These are phyloP conservation scores for Ochotona curzoniae DNA, from an alignment of 2,113 vertebrate genomes.

Conservation along the genomic window DNA sequence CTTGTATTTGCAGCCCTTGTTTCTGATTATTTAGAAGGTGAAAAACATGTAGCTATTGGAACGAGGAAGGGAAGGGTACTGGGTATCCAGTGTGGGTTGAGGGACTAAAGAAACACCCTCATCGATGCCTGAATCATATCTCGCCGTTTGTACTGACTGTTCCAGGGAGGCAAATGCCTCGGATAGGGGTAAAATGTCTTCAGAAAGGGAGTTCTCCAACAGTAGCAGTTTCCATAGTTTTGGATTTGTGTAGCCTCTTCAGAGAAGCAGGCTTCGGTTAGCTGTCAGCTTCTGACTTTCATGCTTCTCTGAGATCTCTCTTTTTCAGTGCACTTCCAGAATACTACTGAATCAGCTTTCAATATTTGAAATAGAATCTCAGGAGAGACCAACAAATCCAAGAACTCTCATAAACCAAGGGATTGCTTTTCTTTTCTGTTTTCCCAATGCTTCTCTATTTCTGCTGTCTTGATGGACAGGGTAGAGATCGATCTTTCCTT, in stretches of 20 bases:
- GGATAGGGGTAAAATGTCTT: background rate
- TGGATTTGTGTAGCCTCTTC: background rate
- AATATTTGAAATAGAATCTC: conserved; percentile 34
- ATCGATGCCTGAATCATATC: background rate
- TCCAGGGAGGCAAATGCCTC: background rate
- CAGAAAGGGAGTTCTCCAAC: background rate
- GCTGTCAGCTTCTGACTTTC: background rate
- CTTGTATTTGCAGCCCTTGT: conserved; percentile 9
- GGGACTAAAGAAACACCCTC: background rate
- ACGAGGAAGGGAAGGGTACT: background rate
- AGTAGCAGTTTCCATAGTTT: background rate
- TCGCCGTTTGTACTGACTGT: background rate
- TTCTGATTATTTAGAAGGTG: conserved; percentile 47
- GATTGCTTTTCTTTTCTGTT: background rate
- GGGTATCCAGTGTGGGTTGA: background rate
- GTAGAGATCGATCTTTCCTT: background rate
- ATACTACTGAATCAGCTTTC: background rate
- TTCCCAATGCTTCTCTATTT: background rate
- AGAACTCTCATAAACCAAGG: background rate
- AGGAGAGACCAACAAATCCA: background rate
- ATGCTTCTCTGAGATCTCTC: background rate
- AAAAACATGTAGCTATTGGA: background rate
- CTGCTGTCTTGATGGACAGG: background rate
- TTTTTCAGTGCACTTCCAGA: background rate
- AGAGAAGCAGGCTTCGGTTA: background rate